Base-by-base conservation (phyloP, 2,797 vertebrate genomes). In the Ispidina lecontei region DNA sequence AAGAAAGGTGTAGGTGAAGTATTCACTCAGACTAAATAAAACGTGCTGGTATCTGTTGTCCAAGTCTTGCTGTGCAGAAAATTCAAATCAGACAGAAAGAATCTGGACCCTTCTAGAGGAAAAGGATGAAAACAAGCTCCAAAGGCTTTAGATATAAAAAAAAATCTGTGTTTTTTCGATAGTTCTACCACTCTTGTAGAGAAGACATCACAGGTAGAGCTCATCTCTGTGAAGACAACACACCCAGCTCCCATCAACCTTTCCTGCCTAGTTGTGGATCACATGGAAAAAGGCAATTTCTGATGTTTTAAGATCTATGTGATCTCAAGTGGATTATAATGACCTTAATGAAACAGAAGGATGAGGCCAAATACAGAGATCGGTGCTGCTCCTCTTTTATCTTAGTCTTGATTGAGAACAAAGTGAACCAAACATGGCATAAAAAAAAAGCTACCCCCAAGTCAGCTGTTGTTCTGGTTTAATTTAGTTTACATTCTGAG, bases 401-500 rank as follows among this genome's bases (percentile, higher is more conserved):
- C 75, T 89, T 56, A 37, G 59, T 10, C 55, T 72, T 88, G 60
- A 44, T 10, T 21, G 28, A 64, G 56, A 44, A 46, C 83, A 77
- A 75, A 83, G 35, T 67, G 87, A 87, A 84, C 39, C 54, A 79
- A 85, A 71, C 3, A 4, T 2, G 47, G 37, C 64, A 71, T 43
- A 62, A 79, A 88, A 51, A 39, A 14, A 7, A 28, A 51, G 1
- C 33, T 22, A 64, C 58, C 9, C 22, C 19, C 25, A 16, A 33
- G 55, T 77, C 68, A 82, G 65, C 55, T 72, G 59, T 15, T n/a
- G 82, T 78, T 74, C 86, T 82, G 56, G 25, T 69, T 87, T 91
- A 69, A 81, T 88, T 91, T 84, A 41, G 79, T 92, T 90, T 84
- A 76, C 25, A 31, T 84, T 74, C 77, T 25, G 71, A 76, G 77